Evolutionary conservation across 2,113 vertebrate genomes (phyloP), one percentile per base, ranked within the genome.

Genomic region (Cacatua alba): DNA sequence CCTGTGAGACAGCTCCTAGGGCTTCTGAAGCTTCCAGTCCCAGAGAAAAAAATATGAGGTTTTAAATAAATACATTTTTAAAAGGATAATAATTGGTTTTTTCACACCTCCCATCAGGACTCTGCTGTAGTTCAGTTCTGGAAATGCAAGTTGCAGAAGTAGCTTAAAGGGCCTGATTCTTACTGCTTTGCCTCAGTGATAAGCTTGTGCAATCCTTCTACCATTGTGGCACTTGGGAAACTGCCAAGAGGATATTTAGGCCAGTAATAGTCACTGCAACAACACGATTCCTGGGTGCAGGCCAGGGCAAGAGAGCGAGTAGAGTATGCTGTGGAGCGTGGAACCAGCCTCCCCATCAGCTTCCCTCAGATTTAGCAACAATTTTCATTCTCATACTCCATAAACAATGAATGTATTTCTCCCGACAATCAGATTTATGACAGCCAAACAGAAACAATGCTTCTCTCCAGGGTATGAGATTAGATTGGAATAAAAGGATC

Each of bases 401-500:
- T 81, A 78, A 97, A 96, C 92, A 91, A 95, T 94, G 63, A 81
- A 25, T 28, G 25, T 76, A 43, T 92, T 96, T 88, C 90, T 95
- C 75, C 89, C 62, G 78, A 88, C 86, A 88, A n/a, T 91, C 76
- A 92, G 86, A 97, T 94, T 97, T 95, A 96, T 82, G 94, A 81
- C 79, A 92, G 82, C 77, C 65, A 60, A 91, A 82, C 20, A 94
- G 95, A 92, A 97, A 94, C 86, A 96, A 94, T 96, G 69, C 78
- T 68, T 48, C 62, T 95, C 83, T 92, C 78, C 59, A 52, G 93
- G 63, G 93, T 72, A 82, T 23, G 13, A 96, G 93, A 95, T 94
- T 90, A 94, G 69, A 92, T 64, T 83, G 55, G 81, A 95, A 92
- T 82, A 93, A 94, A 95, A 86, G 64, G 48, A 96, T 90, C 59